Evolutionary conservation across 2,113 vertebrate genomes (phyloP).

Genomic region (Serinus canaria): DNA sequence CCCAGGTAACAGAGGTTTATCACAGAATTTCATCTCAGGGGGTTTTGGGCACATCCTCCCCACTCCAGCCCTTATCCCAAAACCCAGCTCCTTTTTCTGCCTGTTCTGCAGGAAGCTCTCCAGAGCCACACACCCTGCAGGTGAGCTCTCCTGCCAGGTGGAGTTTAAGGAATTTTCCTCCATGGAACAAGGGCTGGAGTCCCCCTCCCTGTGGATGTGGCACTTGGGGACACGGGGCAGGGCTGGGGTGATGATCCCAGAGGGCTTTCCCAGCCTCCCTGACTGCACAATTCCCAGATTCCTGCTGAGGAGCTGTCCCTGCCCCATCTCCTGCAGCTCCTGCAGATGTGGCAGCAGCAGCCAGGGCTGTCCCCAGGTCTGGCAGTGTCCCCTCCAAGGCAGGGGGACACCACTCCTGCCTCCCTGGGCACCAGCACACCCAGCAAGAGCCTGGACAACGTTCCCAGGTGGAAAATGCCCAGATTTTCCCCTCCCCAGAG

Average conservation of each 20-base stretch:
- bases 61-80: not conserved
- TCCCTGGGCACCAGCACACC: not conserved
- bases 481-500: not conserved
- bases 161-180: not conserved
- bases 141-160: rapidly evolving
- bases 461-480: rapidly evolving
- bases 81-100: not conserved
- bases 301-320: not conserved
- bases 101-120: not conserved
- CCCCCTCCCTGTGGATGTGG: not conserved
- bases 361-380: rapidly evolving
- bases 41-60: not conserved
- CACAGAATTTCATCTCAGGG: not conserved
- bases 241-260: not conserved
- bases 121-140: no score
- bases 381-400: not conserved
- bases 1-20: not conserved
- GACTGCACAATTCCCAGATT: not conserved
- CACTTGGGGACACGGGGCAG: not conserved
- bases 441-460: rapidly evolving
- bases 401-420: not conserved
- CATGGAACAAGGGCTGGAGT: not conserved
- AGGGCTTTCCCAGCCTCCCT: not conserved
- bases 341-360: rapidly evolving
- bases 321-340: rapidly evolving